Evolutionary conservation across 1,140 invertebrate species (phyloP).

Genomic region (Samia ricini): DNA sequence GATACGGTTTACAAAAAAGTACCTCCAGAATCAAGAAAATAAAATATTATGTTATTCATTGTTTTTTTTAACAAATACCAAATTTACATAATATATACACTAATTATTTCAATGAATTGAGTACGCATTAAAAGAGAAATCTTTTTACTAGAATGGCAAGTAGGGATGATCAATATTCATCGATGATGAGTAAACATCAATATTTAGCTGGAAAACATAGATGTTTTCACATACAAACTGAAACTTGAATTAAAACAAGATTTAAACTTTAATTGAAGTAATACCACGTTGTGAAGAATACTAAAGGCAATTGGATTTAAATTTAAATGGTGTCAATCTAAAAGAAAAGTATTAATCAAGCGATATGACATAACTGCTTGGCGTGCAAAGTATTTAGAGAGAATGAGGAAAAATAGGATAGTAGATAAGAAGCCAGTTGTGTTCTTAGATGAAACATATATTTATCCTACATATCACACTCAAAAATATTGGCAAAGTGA

Average conservation of each 20-base stretch:
- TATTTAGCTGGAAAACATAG: no score
- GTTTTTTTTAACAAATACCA: no score
- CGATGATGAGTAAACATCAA: no score
- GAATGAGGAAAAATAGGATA: constrained; percentile 19
- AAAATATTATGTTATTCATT: no score
- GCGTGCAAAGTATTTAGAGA: constrained; percentile 20
- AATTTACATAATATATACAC: no score
- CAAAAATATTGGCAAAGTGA: constrained; percentile 26
- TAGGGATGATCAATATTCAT: no score
- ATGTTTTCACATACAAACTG: no score
- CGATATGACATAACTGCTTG: constrained; percentile 21
- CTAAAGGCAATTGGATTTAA: constrained; percentile 60
- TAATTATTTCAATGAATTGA: no score
- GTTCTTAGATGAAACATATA: constrained; percentile 30
- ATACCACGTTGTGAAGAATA: constrained; percentile 19
- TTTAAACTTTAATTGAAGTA: constrained; percentile 10
- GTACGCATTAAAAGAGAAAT: no score
- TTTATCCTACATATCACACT: constrained; percentile 21
- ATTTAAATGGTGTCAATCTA: constrained; percentile 26
- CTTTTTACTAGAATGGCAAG: no score
- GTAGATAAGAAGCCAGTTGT: constrained; percentile 22
- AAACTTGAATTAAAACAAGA: constrained; percentile 7
- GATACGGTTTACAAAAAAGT: no score
- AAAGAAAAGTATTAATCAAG: constrained; percentile 25
- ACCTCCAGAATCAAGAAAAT: no score